Base-by-base conservation (phyloP, 2,113 vertebrate genomes). In the Orthonyx spaldingii region DNA sequence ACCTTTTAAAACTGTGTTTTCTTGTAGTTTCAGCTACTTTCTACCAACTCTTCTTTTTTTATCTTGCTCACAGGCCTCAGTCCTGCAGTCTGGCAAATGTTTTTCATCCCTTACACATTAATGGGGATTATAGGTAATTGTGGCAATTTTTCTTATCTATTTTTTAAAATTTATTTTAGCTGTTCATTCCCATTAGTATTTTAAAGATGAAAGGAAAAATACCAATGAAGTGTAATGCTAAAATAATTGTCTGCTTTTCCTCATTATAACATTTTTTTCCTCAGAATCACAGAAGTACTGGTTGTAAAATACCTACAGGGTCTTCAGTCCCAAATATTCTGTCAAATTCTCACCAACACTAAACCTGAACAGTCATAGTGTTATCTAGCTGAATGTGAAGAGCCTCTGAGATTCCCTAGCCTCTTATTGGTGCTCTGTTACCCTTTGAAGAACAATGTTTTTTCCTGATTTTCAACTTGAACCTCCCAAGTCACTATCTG, bases 1-100 rank as follows among this genome's bases (percentile, higher is more conserved):
- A 72, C 28, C 37, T 85, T 91, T 85, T 65, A 85, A 87, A 97
- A 85, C 69, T 84, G 12, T 57, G 42, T 61, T 89, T 96, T 79
- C 64, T 22, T 56, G 30, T 78, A 56, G 9, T 22, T 95, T 81
- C 46, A 68, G 17, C 8, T 89, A 41, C 44, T 65, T 89, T 79
- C 18, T 69, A 22, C 26, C 26, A 44, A 52, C 3, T 5, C 3
- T 57, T 70, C 61, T 65, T 57, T 37, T 81, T 84, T 89, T 37
- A 65, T 18, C 26, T 74, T 77, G 17, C 11, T 82, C 11, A 39
- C 2, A 84, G 3, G 6, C 24, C 32, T 59, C n/a, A 69, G 33
- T 60, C 33, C 24, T 60, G 60, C 7, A 42, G 57, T 16, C 26
- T 84, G 18, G 60, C 5, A 84, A 64, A 82, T 16, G 8, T 44